These are phyloP conservation scores for Rhabdophis nuchalis DNA, from an alignment of 2,797 vertebrate genomes.

Conservation along the genomic window DNA sequence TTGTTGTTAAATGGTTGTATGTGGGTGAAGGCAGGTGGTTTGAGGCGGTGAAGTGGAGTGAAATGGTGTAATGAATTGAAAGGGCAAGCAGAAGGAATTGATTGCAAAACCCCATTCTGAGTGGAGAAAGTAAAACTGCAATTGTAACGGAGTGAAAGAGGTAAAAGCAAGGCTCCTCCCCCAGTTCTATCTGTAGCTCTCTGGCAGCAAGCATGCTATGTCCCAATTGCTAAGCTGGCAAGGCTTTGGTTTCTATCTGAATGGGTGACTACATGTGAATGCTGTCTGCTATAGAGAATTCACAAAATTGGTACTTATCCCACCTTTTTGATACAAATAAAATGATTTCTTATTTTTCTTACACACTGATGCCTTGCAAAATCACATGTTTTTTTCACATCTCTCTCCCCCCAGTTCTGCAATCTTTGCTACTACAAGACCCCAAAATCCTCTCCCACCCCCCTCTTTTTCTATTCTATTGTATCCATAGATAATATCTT, in stretches of 20 bases:
- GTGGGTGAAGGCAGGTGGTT: background rate
- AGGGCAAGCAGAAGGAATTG: background rate
- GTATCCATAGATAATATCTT: background rate
- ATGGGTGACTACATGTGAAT: background rate
- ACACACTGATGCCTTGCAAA: too few species aligned
- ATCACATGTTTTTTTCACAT: too few species aligned
- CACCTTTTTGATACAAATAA: too few species aligned
- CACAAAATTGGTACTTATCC: too few species aligned
- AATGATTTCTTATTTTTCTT: too few species aligned
- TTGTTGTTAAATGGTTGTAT: background rate
- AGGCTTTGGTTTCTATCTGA: background rate
- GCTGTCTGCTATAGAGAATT: too few species aligned
- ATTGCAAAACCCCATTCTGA: accelerated
- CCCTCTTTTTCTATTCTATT: background rate
- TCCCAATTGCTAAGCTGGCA: too few species aligned
- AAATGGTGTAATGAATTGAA: background rate
- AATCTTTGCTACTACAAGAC: too few species aligned
- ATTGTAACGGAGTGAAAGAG: background rate
- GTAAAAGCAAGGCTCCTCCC: accelerated
- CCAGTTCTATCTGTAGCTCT: background rate
- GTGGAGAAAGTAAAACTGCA: background rate
- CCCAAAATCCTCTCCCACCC: background rate
- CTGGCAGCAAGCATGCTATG: background rate
- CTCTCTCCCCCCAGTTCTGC: too few species aligned
- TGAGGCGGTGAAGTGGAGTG: background rate